Evolutionary conservation across 2,888 invertebrate genomes (phyloP).

Genomic region (Pyrochroa serraticornis): DNA sequence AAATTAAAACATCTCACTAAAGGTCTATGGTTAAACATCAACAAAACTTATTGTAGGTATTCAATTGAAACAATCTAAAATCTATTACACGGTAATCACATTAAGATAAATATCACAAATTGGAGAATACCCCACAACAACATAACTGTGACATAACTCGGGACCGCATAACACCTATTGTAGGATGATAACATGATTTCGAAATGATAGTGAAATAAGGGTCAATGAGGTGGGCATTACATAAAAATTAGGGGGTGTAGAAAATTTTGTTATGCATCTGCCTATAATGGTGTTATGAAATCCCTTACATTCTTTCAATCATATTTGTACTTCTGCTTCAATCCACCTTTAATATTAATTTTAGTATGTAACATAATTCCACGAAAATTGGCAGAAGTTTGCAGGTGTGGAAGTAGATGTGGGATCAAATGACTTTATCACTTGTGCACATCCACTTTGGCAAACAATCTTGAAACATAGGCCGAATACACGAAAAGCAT

Average conservation of each 20-base stretch:
- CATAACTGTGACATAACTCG: slow-evolving; percentile 50
- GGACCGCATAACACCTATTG: slow-evolving; percentile 49
- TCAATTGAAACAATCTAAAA: slow-evolving; percentile 58
- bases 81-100: slow-evolving; percentile 58
- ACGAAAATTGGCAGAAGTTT: slow-evolving; percentile 27
- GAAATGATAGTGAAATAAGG: too few species aligned
- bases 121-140: slow-evolving; percentile 54
- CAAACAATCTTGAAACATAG: slow-evolving; percentile 27
- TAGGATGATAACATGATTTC: too few species aligned
- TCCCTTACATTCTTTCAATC: slow-evolving; percentile 38
- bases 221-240: too few species aligned
- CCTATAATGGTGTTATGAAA: slow-evolving; percentile 42
- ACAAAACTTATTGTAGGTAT: slow-evolving; percentile 56
- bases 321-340: slow-evolving; percentile 46
- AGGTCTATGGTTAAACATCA: slow-evolving; percentile 59
- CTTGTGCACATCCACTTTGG: slow-evolving; percentile 7
- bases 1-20: slow-evolving; percentile 59
- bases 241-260: slow-evolving; percentile 13
- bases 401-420: slow-evolving; percentile 18
- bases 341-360: slow-evolving; percentile 30
- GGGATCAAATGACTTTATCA: slow-evolving; percentile 2
- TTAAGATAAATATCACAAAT: slow-evolving; percentile 59
- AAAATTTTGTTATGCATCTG: slow-evolving; percentile 23
- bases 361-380: slow-evolving; percentile 20
- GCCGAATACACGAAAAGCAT: slow-evolving; percentile 35